phyloP scores from a whole-genome alignment of 92 coral and sea anemone species.

The Parazoanthus darwini region DNA sequence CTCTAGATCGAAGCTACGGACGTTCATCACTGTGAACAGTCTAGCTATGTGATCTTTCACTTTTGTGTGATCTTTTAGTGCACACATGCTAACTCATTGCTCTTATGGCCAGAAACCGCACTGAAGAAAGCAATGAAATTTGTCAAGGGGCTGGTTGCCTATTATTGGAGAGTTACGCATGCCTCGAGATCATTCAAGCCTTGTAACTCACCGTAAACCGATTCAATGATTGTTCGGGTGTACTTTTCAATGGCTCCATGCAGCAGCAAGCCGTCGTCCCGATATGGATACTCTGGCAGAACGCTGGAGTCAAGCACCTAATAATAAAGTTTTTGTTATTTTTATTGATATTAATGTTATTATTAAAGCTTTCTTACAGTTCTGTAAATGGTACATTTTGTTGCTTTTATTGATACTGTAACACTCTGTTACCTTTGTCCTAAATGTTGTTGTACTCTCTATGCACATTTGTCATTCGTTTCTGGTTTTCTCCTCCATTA shows the following conservation, averaged over 20 bases:
- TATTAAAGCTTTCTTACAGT: too few relatives aligned
- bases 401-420: not conserved
- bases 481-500: not conserved
- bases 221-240: constrained; percentile 69
- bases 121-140: too few relatives aligned
- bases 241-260: constrained; percentile 80
- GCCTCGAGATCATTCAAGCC: not conserved
- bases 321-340: not conserved
- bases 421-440: not conserved
- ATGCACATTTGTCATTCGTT: not conserved
- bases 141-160: too few relatives aligned
- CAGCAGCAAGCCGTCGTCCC: constrained; percentile 85
- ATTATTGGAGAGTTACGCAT: too few relatives aligned
- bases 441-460: not conserved
- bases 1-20: too few relatives aligned
- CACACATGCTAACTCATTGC: too few relatives aligned
- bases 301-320: constrained; percentile 78
- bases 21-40: too few relatives aligned
- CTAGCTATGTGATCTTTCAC: too few relatives aligned
- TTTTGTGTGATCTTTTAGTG: too few relatives aligned
- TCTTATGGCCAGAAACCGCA: too few relatives aligned
- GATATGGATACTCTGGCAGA: constrained; percentile 90
- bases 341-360: not conserved
- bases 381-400: not conserved
- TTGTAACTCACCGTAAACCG: constrained; percentile 70